Base-by-base conservation (phyloP, 2,113 vertebrate species). In the Spheniscus mendiculus region DNA sequence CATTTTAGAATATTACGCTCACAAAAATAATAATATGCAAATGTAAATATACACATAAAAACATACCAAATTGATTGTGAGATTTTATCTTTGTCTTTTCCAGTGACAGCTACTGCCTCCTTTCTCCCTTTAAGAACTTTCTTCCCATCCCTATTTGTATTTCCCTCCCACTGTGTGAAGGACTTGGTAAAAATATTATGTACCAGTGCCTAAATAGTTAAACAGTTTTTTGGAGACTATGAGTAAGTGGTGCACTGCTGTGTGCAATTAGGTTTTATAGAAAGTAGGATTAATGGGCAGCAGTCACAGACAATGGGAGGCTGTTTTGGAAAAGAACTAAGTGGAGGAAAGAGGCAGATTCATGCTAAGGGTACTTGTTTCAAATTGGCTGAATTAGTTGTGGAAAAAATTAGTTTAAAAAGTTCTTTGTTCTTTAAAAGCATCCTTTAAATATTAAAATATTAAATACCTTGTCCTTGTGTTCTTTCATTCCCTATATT, bases 221-320 rank as follows among this genome's bases (percentile, higher is more conserved):
- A 80, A n/a, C 10, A 36, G 18, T 7, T 88, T 81, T 63, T 52
- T 50, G 8, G n/a, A 45, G 29, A 85, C 38, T 73, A 44, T 74
- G 53, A 94, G 16, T 45, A 83, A 91, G 72, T 87, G 53, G 72
- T 42, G 23, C 13, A 74, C 45, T 92, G 53, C 87, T 92, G 53
- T 67, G 56, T 92, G 30, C 53, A 93, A 78, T 93, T 94, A 85
- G 83, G 62, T 74, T 95, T 96, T 86, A 92, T 29, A 71, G 49
- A 73, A 13, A 67, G 53, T 17, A 58, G 61, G 58, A 85, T n/a
- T 95, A 86, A 96, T 83, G 61, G 38, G 40, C 56, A 95, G 73
- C 59, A 90, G 79, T 85, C 74, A 92, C 94, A 53, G 65, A 82
- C 21, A 52, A 89, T 44, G n/a, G 36, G 58, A 96, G 42, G 65